Percentiles rank a stretch among this genome's conserved stretches.
Conservation (phyloP, 2,888 invertebrate species). For the Sesia bembeciformis region DNA sequence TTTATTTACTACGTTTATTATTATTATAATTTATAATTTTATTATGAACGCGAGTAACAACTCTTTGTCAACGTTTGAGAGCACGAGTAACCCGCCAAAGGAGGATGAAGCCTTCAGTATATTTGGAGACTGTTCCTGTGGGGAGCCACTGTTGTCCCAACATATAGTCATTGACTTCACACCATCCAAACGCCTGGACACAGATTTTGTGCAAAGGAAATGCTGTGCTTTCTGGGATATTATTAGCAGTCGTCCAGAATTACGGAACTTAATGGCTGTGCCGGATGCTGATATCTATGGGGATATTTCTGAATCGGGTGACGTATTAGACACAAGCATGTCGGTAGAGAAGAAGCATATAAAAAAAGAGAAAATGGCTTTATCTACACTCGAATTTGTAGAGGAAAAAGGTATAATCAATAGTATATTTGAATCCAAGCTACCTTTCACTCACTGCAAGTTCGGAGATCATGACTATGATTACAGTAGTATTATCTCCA, state of each 20-base stretch:
- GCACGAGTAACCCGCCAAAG: not conserved
- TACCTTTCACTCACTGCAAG: too few relatives aligned
- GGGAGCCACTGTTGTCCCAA: slow-evolving; percentile 22
- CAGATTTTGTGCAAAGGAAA: slow-evolving; percentile 14
- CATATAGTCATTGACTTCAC: slow-evolving; percentile 27
- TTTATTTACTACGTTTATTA: too few relatives aligned
- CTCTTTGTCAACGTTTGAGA: not conserved
- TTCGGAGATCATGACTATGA: too few relatives aligned
- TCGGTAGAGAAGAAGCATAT: not conserved
- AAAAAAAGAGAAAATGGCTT: not conserved
- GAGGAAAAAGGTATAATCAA: not conserved
- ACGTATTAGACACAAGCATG: not conserved
- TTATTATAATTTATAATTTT: not conserved
- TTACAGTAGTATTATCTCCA: too few relatives aligned
- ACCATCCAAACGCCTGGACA: slow-evolving; percentile 16
- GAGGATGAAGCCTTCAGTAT: slow-evolving; percentile 1
- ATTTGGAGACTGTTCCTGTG: slow-evolving; percentile 18
- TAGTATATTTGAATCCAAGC: too few relatives aligned
- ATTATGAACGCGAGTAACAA: not conserved
- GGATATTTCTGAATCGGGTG: not conserved
- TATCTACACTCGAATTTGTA: not conserved
- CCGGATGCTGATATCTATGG: slow-evolving; percentile 1
- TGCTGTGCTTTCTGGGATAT: slow-evolving; percentile 28
- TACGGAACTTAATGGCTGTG: slow-evolving; percentile 10
- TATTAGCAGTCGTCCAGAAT: slow-evolving; percentile 13